These are phyloP conservation scores for Pterobdella sp. DNA, from an alignment of 2,888 invertebrate genomes.

Conservation along the genomic window DNA sequence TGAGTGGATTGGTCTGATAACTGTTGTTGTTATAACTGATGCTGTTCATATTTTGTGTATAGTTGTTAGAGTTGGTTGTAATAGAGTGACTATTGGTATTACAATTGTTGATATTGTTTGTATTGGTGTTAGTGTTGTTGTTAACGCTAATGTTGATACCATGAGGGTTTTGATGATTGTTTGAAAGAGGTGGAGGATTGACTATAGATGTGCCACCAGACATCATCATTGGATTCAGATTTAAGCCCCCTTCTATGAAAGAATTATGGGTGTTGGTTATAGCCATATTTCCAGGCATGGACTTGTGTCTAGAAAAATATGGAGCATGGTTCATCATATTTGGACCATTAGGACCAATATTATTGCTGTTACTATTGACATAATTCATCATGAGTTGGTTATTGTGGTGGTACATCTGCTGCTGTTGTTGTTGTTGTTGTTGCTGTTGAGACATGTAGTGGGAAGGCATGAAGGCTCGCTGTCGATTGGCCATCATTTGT, in stretches of 20 bases:
- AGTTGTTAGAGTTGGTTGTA: slow-evolving; percentile 1
- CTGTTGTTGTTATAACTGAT: slow-evolving; percentile 1
- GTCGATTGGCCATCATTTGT: slow-evolving; percentile 23
- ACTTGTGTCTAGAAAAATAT: slow-evolving; percentile 25
- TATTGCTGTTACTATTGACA: slow-evolving; percentile 4
- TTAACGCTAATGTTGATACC: slow-evolving; percentile 1
- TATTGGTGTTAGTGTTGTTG: slow-evolving; percentile 2
- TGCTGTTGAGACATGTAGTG: neutral
- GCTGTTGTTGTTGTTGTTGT: slow-evolving; percentile 26
- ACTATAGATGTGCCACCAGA: slow-evolving; percentile 11
- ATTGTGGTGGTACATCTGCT: slow-evolving; percentile 23
- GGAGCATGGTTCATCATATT: slow-evolving; percentile 10
- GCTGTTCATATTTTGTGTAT: neutral
- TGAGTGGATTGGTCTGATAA: neutral
- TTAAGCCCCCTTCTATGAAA: neutral
- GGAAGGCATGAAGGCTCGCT: slow-evolving; percentile 16
- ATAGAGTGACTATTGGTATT: slow-evolving; percentile 2
- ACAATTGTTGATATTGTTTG: slow-evolving; percentile 9
- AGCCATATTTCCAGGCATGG: slow-evolving; percentile 16
- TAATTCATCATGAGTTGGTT: slow-evolving; percentile 25
- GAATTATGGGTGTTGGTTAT: slow-evolving; percentile 2
- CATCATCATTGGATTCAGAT: slow-evolving; percentile 13
- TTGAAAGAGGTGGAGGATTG: slow-evolving; percentile 8
- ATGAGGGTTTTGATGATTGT: slow-evolving; percentile 11
- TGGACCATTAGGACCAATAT: slow-evolving; percentile 9